A percentile compares a stretch with the other conserved stretches of the same genome.
Conservation (phyloP, 2,888 invertebrate species). For the Netelia virgata region DNA sequence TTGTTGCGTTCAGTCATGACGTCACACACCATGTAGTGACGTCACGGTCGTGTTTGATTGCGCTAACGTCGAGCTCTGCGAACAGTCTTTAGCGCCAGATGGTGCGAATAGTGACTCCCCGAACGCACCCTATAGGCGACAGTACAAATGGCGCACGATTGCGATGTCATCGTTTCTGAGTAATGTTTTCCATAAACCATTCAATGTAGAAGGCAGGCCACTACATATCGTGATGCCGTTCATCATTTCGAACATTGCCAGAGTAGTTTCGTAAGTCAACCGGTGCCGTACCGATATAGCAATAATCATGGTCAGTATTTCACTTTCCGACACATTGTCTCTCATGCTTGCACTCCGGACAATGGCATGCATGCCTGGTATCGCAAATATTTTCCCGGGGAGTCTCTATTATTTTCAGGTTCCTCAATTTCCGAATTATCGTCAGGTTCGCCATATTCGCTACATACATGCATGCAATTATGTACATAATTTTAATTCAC, state of each 20-base stretch:
- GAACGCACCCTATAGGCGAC: not conserved
- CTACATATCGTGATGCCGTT: not conserved
- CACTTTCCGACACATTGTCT: conserved; percentile 8
- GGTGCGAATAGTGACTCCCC: too few species aligned
- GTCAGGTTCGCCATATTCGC: conserved; percentile 9
- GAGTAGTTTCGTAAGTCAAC: conserved; percentile 12
- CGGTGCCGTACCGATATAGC: conserved; percentile 31
- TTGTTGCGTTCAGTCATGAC: too few species aligned
- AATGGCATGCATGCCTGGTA: conserved; percentile 7
- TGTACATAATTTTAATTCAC: too few species aligned
- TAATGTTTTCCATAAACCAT: conserved; percentile 7
- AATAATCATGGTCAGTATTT: conserved; percentile 21
- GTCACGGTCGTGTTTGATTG: too few species aligned
- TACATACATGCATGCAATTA: too few species aligned
- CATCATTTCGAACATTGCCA: conserved; percentile 16
- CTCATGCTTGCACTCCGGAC: conserved; percentile 9
- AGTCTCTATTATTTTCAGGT: conserved; percentile 21
- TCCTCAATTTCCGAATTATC: conserved; percentile 26
- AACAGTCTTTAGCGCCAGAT: too few species aligned
- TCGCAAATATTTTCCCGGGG: not conserved
- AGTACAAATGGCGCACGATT: conserved; percentile 17
- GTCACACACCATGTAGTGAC: too few species aligned
- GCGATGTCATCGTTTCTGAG: conserved; percentile 14
- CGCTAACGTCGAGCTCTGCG: too few species aligned
- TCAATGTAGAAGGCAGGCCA: conserved; percentile 11